Evolutionary conservation across 1,140 invertebrate genomes (phyloP).

Genomic region (Drosophila auraria): DNA sequence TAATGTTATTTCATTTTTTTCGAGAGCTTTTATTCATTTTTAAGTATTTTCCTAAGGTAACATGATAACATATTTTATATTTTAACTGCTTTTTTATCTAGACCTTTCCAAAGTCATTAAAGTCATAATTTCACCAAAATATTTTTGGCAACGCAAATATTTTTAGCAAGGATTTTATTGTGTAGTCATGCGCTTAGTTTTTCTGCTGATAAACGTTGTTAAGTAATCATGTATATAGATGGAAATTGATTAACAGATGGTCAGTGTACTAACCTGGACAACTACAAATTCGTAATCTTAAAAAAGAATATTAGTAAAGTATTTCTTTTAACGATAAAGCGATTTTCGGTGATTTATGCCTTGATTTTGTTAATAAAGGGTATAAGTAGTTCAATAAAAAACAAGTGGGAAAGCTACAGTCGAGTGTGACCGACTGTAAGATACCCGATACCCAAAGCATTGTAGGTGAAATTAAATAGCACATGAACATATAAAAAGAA

Average conservation of each 20-base stretch:
- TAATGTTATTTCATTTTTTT: too few relatives aligned
- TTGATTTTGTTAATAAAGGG: neutral
- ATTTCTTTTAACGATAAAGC: neutral
- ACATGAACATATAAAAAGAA: too few relatives aligned
- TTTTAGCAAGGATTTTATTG: slow-evolving; percentile 5
- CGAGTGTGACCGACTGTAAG: too few relatives aligned
- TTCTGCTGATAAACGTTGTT: slow-evolving; percentile 16
- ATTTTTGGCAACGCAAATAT: neutral
- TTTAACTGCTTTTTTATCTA: slow-evolving; percentile 5
- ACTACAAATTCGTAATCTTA: slow-evolving; percentile 15
- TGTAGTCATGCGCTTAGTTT: slow-evolving; percentile 15
- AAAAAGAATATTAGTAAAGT: neutral
- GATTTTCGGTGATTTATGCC: neutral
- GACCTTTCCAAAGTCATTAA: neutral
- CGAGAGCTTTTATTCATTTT: neutral
- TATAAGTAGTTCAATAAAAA: too few relatives aligned
- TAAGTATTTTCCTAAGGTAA: neutral
- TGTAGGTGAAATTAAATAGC: too few relatives aligned
- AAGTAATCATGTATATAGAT: slow-evolving; percentile 26
- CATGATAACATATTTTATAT: neutral
- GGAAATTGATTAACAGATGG: slow-evolving; percentile 15
- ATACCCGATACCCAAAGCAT: too few relatives aligned
- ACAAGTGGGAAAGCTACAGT: too few relatives aligned
- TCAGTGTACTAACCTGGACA: slow-evolving; percentile 21
- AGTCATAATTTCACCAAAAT: slow-evolving; percentile 9